Evolutionary conservation across 1,140 invertebrate species (phyloP).

Genomic region (Leguminivora glycinivorella): DNA sequence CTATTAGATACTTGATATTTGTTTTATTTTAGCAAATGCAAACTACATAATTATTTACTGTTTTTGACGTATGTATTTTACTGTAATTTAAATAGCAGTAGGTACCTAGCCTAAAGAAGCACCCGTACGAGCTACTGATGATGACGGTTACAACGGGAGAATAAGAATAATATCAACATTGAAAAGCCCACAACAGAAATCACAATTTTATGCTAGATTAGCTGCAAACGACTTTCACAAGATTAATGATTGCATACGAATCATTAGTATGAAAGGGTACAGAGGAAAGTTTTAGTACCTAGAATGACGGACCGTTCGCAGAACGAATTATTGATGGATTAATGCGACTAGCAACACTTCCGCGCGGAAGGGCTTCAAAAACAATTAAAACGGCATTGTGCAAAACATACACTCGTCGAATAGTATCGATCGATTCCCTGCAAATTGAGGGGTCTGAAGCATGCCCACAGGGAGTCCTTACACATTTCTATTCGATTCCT

Average conservation of each 20-base stretch:
- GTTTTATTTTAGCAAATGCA: no score
- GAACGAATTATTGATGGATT: slow-evolving; percentile 71
- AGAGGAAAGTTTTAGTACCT: slow-evolving; percentile 42
- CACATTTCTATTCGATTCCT: slow-evolving; percentile 52
- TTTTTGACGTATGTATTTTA: neutral
- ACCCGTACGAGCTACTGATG: neutral
- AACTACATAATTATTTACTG: no score
- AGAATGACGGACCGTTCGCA: slow-evolving; percentile 43
- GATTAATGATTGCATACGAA: slow-evolving; percentile 51
- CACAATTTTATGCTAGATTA: slow-evolving; percentile 28
- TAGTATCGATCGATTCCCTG: slow-evolving; percentile 42
- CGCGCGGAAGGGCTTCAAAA: slow-evolving; percentile 51
- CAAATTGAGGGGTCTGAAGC: slow-evolving; percentile 47
- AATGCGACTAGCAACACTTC: slow-evolving; percentile 49
- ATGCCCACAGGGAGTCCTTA: slow-evolving; percentile 50
- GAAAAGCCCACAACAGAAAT: slow-evolving; percentile 11
- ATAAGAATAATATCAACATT: slow-evolving; percentile 3
- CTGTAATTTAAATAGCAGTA: neutral
- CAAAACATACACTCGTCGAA: slow-evolving; percentile 51
- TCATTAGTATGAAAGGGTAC: slow-evolving; percentile 45
- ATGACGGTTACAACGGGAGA: neutral
- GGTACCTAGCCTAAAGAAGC: neutral
- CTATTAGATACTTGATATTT: no score
- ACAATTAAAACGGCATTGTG: slow-evolving; percentile 64
- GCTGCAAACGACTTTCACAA: slow-evolving; percentile 15